These are phyloP conservation scores for Tachysurus vachellii DNA, from an alignment of 2,113 vertebrate genomes.

Conservation along the genomic window DNA sequence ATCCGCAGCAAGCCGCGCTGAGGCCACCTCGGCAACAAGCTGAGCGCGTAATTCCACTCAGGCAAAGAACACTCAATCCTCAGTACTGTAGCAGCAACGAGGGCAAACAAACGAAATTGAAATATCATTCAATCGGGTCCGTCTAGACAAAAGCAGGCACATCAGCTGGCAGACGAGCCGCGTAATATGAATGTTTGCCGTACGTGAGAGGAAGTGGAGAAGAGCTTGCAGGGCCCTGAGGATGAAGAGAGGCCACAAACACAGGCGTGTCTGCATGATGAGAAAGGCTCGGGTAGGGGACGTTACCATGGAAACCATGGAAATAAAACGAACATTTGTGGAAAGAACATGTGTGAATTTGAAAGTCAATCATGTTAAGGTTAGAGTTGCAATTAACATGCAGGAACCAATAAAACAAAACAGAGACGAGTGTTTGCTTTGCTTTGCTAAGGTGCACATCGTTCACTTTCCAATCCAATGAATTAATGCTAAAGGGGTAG, in stretches of 20 bases:
- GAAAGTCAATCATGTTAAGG: not conserved
- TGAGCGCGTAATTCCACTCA: not conserved
- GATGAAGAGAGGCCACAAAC: constrained; percentile 20
- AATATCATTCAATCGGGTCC: constrained; percentile 25
- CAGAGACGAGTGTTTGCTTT: not conserved
- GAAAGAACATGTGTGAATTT: not conserved
- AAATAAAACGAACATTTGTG: constrained; percentile 9
- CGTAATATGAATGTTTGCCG: constrained; percentile 2
- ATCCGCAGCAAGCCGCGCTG: constrained; percentile 10
- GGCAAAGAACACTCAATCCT: constrained; percentile 14
- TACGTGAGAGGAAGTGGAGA: not conserved
- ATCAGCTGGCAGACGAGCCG: constrained; percentile 32
- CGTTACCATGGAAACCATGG: constrained; percentile 58
- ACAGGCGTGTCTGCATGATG: constrained; percentile 28
- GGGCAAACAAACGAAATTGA: constrained; percentile 41
- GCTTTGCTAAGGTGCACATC: not conserved
- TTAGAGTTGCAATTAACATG: not conserved
- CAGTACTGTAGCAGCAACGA: not conserved
- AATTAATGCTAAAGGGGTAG: not conserved
- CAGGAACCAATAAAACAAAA: constrained; percentile 11
- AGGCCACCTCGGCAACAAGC: not conserved
- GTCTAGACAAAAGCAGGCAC: constrained; percentile 32
- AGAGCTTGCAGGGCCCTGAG: constrained; percentile 10
- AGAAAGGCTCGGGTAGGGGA: constrained; percentile 11
- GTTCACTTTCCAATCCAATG: not conserved